These are phyloP conservation scores for Tenebrio molitor DNA, from an alignment of 1,140 invertebrate genomes.

Conservation along the genomic window DNA sequence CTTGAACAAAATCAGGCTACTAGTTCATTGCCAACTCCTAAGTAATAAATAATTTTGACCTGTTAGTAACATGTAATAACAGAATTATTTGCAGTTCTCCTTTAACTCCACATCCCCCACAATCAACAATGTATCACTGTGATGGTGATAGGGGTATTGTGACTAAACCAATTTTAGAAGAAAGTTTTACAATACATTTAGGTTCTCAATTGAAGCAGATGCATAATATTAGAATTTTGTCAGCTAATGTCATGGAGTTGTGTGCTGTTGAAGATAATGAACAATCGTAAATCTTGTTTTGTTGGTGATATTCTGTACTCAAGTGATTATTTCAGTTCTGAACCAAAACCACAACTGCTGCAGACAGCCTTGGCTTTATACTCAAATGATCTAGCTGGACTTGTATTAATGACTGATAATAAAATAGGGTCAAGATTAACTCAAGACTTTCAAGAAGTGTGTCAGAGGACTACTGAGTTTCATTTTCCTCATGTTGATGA, in stretches of 20 bases:
- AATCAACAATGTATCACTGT: not conserved
- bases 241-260: slow-evolving; percentile 88
- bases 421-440: slow-evolving; percentile 81
- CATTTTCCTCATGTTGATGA: slow-evolving; percentile 90
- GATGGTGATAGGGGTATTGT: slow-evolving; percentile 54
- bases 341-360: slow-evolving; percentile 82
- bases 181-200: slow-evolving; percentile 97
- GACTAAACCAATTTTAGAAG: slow-evolving; percentile 76
- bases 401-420: slow-evolving; percentile 88
- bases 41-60: slow-evolving; percentile 62
- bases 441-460: slow-evolving; percentile 76
- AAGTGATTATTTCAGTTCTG: slow-evolving; percentile 66
- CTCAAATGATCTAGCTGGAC: slow-evolving; percentile 89
- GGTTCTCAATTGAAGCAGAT: slow-evolving; percentile 98
- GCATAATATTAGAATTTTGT: slow-evolving; percentile 95
- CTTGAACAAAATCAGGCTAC: slow-evolving; percentile 77
- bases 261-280: slow-evolving; percentile 77
- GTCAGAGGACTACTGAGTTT: slow-evolving; percentile 84
- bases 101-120: slow-evolving; percentile 58
- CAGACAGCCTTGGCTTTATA: slow-evolving; percentile 96
- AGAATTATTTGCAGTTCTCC: slow-evolving; percentile 57
- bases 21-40: slow-evolving; percentile 69
- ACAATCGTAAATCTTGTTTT: slow-evolving; percentile 64
- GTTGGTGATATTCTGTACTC: slow-evolving; percentile 25
- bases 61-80: too few species aligned